Conservation (phyloP, 2,113 vertebrate genomes). For the Puffinus mauretanicus region DNA sequence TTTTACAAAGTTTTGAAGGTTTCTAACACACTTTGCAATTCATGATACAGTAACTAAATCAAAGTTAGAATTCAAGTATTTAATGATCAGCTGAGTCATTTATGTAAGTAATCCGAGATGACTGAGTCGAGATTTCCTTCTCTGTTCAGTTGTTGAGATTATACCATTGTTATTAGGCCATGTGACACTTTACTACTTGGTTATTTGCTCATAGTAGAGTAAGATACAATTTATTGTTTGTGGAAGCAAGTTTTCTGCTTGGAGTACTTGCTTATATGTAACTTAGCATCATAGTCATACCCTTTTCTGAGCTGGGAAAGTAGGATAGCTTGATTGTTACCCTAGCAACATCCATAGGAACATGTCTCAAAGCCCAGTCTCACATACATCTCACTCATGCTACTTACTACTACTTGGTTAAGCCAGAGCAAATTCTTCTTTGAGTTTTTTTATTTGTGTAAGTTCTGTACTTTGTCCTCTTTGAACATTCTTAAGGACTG, state of each 20-base stretch:
- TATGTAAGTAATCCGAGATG: not conserved
- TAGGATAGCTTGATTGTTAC: not conserved
- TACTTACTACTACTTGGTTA: not conserved
- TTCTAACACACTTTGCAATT: not conserved
- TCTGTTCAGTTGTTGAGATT: not conserved
- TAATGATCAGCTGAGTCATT: not conserved
- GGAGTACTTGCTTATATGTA: not conserved
- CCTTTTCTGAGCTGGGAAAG: not conserved
- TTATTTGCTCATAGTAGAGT: not conserved
- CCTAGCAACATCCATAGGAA: not conserved
- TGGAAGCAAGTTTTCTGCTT: not conserved
- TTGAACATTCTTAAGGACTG: not conserved
- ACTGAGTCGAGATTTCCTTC: not conserved
- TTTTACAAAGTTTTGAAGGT: not conserved
- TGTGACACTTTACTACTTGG: not conserved
- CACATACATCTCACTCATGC: fast-evolving
- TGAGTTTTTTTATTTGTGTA: not conserved
- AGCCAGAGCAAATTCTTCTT: not conserved
- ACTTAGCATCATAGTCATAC: not conserved
- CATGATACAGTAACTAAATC: not conserved
- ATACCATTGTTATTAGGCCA: not conserved
- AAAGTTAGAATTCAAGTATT: not conserved
- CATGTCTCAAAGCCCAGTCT: not conserved
- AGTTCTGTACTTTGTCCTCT: not conserved
- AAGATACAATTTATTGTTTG: not conserved